Conservation (phyloP, 1,140 invertebrate species). For the Doryteuthis pealeii region DNA sequence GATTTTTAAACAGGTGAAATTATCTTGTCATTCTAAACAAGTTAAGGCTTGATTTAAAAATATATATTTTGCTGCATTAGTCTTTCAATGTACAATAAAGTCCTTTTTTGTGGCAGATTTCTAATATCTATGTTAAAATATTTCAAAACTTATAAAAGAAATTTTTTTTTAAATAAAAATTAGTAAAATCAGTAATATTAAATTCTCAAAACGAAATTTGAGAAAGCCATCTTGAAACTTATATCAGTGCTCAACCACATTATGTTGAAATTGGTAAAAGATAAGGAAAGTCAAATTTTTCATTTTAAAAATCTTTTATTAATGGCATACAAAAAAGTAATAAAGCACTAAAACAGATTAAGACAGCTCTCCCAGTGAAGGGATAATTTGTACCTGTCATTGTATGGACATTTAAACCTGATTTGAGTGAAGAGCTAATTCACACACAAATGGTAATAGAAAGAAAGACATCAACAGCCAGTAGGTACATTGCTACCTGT, state of each 20-base stretch:
- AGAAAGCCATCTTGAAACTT: no score
- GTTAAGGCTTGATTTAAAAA: no score
- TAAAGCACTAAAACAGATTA: slow-evolving; percentile 5
- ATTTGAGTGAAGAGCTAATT: not conserved
- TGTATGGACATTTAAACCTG: slow-evolving; percentile 5
- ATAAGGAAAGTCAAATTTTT: not conserved
- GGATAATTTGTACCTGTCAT: not conserved
- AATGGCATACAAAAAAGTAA: slow-evolving; percentile 11
- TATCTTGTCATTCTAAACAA: no score
- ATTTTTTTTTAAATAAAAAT: no score
- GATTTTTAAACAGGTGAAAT: no score
- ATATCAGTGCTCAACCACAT: not conserved
- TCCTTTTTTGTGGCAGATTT: no score
- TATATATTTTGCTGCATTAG: no score
- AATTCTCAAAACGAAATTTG: no score
- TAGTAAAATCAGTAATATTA: no score
- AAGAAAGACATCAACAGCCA: slow-evolving; percentile 11
- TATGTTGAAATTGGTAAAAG: not conserved
- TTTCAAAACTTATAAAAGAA: no score
- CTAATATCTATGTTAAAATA: no score
- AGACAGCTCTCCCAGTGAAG: not conserved
- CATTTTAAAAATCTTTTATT: slow-evolving; percentile 11
- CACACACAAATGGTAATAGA: not conserved
- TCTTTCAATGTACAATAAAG: no score
- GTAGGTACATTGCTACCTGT: slow-evolving; percentile 11